Conservation (phyloP, 2,888 invertebrate genomes). For the Trypoxylon attenuatum region DNA sequence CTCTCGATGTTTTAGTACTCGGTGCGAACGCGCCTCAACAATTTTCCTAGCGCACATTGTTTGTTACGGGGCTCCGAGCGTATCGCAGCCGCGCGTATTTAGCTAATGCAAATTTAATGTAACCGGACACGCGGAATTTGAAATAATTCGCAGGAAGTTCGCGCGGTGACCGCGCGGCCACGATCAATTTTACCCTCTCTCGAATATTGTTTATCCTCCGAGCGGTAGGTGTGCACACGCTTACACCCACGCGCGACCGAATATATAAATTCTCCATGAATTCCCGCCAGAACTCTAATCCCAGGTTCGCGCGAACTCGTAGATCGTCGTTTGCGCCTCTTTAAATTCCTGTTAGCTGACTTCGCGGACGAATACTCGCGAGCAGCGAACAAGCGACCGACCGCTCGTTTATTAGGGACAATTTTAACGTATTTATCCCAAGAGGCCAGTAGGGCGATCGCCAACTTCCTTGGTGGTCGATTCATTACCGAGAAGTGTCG, state of each 20-base stretch:
- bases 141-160: conserved; percentile 42
- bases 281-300: too few relatives aligned
- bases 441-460: neutral
- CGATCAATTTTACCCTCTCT: conserved; percentile 39
- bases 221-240: too few relatives aligned
- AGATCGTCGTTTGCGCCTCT: too few relatives aligned
- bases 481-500: conserved; percentile 31
- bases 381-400: too few relatives aligned
- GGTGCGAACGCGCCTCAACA: conserved; percentile 2
- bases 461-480: conserved; percentile 8
- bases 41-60: conserved; percentile 25
- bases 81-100: conserved; percentile 16
- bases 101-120: conserved; percentile 44
- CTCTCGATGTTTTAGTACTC: too few relatives aligned
- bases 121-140: conserved; percentile 22
- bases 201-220: conserved; percentile 42
- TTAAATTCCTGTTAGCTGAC: too few relatives aligned
- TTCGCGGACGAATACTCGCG: too few relatives aligned
- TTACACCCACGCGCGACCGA: too few relatives aligned
- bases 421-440: neutral
- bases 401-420: neutral
- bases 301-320: too few relatives aligned
- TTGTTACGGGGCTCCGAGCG: conserved; percentile 4
- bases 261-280: too few relatives aligned
- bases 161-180: conserved; percentile 10